Evolutionary conservation across 2,113 vertebrate genomes (phyloP).

Genomic region (Dermatemys mawii): DNA sequence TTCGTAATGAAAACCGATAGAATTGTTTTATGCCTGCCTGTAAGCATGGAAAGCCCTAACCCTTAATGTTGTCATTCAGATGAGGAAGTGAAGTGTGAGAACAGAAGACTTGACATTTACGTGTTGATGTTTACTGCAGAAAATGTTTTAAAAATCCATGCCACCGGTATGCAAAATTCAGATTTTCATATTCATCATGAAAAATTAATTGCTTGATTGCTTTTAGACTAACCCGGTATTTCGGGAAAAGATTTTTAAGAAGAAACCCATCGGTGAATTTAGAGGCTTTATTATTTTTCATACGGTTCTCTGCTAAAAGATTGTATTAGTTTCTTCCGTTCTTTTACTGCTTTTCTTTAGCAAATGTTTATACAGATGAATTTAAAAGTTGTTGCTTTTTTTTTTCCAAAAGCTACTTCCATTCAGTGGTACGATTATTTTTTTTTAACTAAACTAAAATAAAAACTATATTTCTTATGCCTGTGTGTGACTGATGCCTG

Average conservation of each 20-base stretch:
- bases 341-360: constrained; percentile 35
- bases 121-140: neutral
- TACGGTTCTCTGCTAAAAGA: neutral
- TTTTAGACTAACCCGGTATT: constrained; percentile 31
- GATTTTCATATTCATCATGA: neutral
- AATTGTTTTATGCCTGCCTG: neutral
- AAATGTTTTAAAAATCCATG: neutral
- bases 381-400: constrained; percentile 26
- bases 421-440: constrained; percentile 62
- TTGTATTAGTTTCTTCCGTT: neutral
- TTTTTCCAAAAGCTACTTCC: constrained; percentile 36
- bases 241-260: neutral
- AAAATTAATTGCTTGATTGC: neutral
- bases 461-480: constrained; percentile 81
- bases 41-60: neutral
- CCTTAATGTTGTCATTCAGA: neutral
- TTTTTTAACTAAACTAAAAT: constrained; percentile 78
- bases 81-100: neutral
- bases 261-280: neutral
- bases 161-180: neutral
- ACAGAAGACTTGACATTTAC: neutral
- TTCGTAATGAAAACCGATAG: neutral
- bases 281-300: constrained; percentile 42
- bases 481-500: neutral
- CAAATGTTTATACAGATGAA: constrained; percentile 56